Conservation (phyloP, 2,888 invertebrate species). For the Epinotia demarniana region DNA sequence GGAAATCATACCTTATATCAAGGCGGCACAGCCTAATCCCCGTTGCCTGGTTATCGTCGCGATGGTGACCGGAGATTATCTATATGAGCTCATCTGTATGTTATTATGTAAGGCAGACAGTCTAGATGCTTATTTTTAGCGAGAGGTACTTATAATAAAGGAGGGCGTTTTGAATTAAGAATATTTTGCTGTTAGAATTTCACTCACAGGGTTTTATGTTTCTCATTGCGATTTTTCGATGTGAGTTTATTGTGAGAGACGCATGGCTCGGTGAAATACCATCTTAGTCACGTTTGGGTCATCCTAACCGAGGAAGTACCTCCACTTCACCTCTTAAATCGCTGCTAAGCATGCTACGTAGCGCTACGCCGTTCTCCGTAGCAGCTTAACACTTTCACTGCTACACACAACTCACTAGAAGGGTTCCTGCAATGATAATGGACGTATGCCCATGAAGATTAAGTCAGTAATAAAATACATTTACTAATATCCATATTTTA, state of each 20-base stretch:
- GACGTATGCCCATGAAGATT: too few relatives aligned
- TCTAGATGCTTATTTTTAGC: slow-evolving; percentile 36
- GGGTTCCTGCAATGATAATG: too few relatives aligned
- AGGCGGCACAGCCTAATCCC: slow-evolving; percentile 68
- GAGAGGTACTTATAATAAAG: slow-evolving; percentile 14
- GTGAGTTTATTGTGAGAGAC: neutral
- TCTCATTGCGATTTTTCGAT: neutral
- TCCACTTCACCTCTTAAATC: too few relatives aligned
- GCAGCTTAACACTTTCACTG: too few relatives aligned
- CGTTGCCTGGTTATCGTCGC: slow-evolving; percentile 78
- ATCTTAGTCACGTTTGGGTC: too few relatives aligned
- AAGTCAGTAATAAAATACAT: too few relatives aligned
- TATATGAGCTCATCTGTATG: slow-evolving; percentile 47
- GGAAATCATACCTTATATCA: slow-evolving; percentile 77
- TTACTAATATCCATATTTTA: too few relatives aligned
- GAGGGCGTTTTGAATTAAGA: neutral
- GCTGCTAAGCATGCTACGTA: too few relatives aligned
- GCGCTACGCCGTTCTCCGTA: too few relatives aligned
- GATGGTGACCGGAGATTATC: slow-evolving; percentile 73
- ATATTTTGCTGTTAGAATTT: neutral
- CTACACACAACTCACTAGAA: too few relatives aligned
- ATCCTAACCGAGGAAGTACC: too few relatives aligned
- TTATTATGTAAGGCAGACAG: slow-evolving; percentile 36
- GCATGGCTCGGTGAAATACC: too few relatives aligned
- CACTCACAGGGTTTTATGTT: neutral